Percentiles rank a stretch among this genome's conserved stretches.
Conservation (phyloP, 1,140 invertebrate genomes). For the Leucophenga varia region DNA sequence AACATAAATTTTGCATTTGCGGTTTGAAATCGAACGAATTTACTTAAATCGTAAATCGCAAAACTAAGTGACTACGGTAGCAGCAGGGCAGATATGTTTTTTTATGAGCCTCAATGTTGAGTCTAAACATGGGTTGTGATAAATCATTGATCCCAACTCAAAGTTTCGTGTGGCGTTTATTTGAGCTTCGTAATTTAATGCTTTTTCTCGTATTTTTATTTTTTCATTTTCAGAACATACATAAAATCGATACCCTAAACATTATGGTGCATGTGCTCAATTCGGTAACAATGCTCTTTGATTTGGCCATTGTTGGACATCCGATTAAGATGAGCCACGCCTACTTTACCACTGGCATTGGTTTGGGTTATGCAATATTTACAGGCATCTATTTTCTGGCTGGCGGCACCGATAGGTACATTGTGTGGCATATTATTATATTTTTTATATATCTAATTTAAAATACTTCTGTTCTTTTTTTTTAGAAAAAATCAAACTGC, state of each 20-base stretch:
- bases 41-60: no score
- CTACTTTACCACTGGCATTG: slow-evolving; percentile 63
- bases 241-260: slow-evolving; percentile 62
- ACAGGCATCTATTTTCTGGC: slow-evolving; percentile 66
- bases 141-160: no score
- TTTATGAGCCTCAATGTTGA: no score
- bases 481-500: slow-evolving; percentile 58
- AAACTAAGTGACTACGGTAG: no score
- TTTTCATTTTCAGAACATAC: slow-evolving; percentile 30
- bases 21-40: no score
- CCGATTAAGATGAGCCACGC: slow-evolving; percentile 66
- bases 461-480: slow-evolving; percentile 3
- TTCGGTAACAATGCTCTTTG: slow-evolving; percentile 66
- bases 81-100: no score
- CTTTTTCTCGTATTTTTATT: slow-evolving; percentile 9
- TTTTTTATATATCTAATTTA: neutral
- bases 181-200: neutral
- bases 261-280: slow-evolving; percentile 68
- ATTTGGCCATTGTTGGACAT: slow-evolving; percentile 65
- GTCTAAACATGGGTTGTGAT: no score
- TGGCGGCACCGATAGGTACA: slow-evolving; percentile 64
- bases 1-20: no score
- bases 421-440: neutral
- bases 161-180: no score
- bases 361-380: slow-evolving; percentile 64